These are phyloP conservation scores for Lithophane semibrunnea DNA, from an alignment of 2,888 invertebrate species.

Conservation along the genomic window DNA sequence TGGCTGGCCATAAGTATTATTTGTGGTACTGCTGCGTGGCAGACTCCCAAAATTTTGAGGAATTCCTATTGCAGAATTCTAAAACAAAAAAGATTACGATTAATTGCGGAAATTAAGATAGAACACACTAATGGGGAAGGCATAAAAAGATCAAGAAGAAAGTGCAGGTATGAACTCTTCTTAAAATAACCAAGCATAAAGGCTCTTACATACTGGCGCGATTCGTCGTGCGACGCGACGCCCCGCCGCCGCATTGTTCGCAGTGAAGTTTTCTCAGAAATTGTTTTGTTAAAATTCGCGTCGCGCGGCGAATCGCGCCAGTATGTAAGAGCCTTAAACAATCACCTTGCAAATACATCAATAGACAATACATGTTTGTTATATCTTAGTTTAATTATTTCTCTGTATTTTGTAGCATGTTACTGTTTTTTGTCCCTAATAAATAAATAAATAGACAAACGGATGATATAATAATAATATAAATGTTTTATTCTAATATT, in stretches of 20 bases:
- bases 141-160: background rate
- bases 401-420: no score
- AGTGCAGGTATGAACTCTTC: background rate
- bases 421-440: no score
- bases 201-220: no score
- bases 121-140: background rate
- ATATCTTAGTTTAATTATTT: no score
- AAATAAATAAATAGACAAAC: background rate
- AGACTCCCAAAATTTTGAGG: background rate
- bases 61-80: background rate
- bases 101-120: background rate
- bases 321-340: background rate
- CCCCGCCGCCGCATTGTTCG: no score
- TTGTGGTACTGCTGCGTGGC: background rate
- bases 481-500: no score
- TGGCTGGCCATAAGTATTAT: background rate
- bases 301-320: no score
- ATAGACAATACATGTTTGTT: background rate
- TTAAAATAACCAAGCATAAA: background rate
- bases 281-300: no score
- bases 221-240: no score
- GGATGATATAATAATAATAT: constrained; percentile 19
- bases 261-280: no score
- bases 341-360: background rate
- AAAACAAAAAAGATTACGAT: background rate